phyloP scores from a whole-genome alignment of 2,888 invertebrate species.

The Eristalinus sepulchralis region DNA sequence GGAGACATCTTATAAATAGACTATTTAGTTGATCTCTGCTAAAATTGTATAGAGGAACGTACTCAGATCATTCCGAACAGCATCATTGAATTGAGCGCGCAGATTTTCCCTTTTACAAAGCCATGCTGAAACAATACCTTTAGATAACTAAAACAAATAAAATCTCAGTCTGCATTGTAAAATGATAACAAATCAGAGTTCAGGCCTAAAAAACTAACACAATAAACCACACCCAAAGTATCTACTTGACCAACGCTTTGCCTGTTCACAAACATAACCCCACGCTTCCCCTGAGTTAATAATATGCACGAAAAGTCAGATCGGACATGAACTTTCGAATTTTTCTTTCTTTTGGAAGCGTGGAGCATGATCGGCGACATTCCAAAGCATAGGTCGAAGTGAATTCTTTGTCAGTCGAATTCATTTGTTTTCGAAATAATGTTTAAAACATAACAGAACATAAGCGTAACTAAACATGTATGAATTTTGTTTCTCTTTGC shows the following conservation, averaged over 20 bases:
- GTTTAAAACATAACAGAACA: background rate
- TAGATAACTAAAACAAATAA: no score
- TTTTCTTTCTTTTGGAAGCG: background rate
- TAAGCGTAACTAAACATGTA: background rate
- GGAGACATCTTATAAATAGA: no score
- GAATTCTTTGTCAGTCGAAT: background rate
- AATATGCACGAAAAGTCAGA: background rate
- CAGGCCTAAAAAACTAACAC: background rate
- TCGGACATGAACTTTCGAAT: background rate
- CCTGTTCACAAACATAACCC: background rate
- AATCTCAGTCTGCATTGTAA: no score
- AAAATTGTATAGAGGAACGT: no score
- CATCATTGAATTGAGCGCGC: no score
- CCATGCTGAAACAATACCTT: no score
- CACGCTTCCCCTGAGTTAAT: background rate
- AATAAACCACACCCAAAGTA: background rate
- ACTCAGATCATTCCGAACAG: no score
- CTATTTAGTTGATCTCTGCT: no score
- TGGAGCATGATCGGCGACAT: background rate
- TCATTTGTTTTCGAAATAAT: background rate
- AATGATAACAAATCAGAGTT: background rate
- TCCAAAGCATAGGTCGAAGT: background rate
- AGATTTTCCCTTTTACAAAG: no score
- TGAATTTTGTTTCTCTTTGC: slow-evolving; percentile 9
- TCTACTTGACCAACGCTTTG: background rate